These are phyloP conservation scores for Hyalella azteca DNA, from an alignment of 2,888 invertebrate genomes.

Conservation along the genomic window DNA sequence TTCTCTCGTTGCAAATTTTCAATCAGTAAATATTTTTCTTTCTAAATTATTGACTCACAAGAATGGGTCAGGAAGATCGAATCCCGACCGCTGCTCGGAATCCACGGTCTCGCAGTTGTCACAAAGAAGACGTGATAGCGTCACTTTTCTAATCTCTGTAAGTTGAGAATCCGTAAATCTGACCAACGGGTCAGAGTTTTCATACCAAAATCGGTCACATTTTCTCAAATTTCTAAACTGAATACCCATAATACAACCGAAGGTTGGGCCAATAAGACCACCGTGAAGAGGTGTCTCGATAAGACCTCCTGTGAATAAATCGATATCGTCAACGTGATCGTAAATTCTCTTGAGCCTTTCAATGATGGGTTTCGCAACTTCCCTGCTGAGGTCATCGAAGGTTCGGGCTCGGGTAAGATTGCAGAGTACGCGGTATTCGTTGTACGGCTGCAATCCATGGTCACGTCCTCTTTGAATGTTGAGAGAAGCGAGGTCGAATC, in stretches of 20 bases:
- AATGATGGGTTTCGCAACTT: constrained; percentile 63
- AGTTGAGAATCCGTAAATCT: constrained; percentile 74
- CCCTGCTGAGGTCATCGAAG: constrained; percentile 65
- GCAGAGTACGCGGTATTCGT: constrained; percentile 65
- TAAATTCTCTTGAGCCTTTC: constrained; percentile 63
- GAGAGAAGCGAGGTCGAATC: constrained; percentile 87
- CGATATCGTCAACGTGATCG: constrained; percentile 68
- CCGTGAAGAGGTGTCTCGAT: constrained; percentile 68
- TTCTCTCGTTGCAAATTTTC: no score
- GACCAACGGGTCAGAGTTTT: constrained; percentile 64
- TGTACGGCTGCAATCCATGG: constrained; percentile 65
- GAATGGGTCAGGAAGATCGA: constrained; percentile 66
- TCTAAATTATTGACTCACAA: constrained; percentile 64
- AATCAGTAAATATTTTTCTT: no score
- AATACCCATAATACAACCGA: constrained; percentile 69
- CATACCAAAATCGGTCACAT: constrained; percentile 70
- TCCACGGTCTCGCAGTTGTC: constrained; percentile 66
- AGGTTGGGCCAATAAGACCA: constrained; percentile 68
- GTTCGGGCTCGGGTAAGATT: constrained; percentile 65
- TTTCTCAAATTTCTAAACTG: constrained; percentile 66
- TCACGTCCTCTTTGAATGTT: constrained; percentile 78
- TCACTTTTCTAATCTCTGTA: constrained; percentile 73
- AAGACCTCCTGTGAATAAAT: constrained; percentile 69
- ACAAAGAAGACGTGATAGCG: constrained; percentile 66
- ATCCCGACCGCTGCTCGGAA: constrained; percentile 64